phyloP scores from a whole-genome alignment of 2,888 invertebrate genomes.

The Argyresthia albistria region DNA sequence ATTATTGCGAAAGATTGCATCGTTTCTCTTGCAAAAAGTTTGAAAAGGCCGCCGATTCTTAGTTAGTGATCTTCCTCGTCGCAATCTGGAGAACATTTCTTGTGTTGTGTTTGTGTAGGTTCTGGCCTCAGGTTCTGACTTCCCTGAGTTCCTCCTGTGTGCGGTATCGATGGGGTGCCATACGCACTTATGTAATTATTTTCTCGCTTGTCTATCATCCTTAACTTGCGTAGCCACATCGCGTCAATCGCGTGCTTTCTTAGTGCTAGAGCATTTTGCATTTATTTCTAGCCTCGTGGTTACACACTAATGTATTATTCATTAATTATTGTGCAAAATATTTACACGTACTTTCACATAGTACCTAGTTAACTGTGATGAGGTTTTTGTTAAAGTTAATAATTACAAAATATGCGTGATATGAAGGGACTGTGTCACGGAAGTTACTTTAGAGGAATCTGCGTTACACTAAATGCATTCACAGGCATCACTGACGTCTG shows the following conservation, averaged over 20 bases:
- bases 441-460: too few species aligned
- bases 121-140: too few species aligned
- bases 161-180: neutral
- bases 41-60: too few species aligned
- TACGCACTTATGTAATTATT: neutral
- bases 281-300: constrained; percentile 23
- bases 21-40: too few species aligned
- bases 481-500: too few species aligned
- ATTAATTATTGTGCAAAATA: constrained; percentile 14
- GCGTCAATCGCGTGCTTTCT: neutral
- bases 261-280: constrained; percentile 13
- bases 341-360: constrained; percentile 29
- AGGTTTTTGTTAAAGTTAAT: neutral
- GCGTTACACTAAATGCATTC: too few species aligned
- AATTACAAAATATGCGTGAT: too few species aligned
- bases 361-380: constrained; percentile 3
- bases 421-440: too few species aligned
- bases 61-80: too few species aligned
- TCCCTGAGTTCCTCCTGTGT: neutral
- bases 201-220: neutral
- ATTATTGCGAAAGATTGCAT: too few species aligned
- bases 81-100: neutral
- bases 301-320: constrained; percentile 25
- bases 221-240: too few species aligned
- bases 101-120: neutral